Percentiles rank a stretch among this genome's conserved stretches.
These are phyloP conservation scores for Sogatella furcifera DNA, from an alignment of 1,140 invertebrate genomes.

Conservation along the genomic window DNA sequence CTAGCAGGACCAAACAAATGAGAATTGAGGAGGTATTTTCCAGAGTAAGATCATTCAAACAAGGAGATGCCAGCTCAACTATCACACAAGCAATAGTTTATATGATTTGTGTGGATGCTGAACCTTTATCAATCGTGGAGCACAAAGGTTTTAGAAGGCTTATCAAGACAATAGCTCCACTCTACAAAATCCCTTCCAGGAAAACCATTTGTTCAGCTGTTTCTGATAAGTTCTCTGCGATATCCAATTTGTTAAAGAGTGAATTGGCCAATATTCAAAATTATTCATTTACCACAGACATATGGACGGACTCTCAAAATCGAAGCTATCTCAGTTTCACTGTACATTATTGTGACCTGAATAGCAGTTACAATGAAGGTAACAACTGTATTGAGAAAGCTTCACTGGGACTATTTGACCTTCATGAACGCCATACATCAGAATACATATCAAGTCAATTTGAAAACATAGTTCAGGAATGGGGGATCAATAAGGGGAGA, in stretches of 20 bases:
- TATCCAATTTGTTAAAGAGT: slow-evolving; percentile 23
- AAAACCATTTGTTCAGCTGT: slow-evolving; percentile 15
- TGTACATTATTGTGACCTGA: background rate
- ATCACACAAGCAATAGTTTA: slow-evolving; percentile 19
- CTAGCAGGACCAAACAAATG: no score
- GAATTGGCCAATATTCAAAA: slow-evolving; percentile 5
- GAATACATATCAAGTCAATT: slow-evolving; percentile 20
- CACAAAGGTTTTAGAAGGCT: slow-evolving; percentile 30
- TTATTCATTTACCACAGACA: slow-evolving; percentile 27
- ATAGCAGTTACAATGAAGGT: slow-evolving; percentile 7
- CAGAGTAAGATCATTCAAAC: slow-evolving; percentile 10
- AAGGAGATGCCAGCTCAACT: slow-evolving; percentile 3
- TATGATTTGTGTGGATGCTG: slow-evolving; percentile 32
- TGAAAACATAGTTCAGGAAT: slow-evolving; percentile 26
- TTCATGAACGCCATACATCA: slow-evolving; percentile 19
- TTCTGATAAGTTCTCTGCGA: slow-evolving; percentile 30
- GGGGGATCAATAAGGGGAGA: slow-evolving; percentile 29
- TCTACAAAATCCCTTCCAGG: slow-evolving; percentile 30
- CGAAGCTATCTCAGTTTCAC: slow-evolving; percentile 25
- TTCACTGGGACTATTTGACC: slow-evolving; percentile 18
- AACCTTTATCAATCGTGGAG: slow-evolving; percentile 30
- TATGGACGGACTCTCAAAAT: slow-evolving; percentile 24
- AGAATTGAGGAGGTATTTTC: slow-evolving; percentile 2
- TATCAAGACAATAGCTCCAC: slow-evolving; percentile 29
- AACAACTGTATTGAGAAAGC: slow-evolving; percentile 16